phyloP scores from a whole-genome alignment of 2,888 invertebrate species.

The Rhogogaster chlorosoma region DNA sequence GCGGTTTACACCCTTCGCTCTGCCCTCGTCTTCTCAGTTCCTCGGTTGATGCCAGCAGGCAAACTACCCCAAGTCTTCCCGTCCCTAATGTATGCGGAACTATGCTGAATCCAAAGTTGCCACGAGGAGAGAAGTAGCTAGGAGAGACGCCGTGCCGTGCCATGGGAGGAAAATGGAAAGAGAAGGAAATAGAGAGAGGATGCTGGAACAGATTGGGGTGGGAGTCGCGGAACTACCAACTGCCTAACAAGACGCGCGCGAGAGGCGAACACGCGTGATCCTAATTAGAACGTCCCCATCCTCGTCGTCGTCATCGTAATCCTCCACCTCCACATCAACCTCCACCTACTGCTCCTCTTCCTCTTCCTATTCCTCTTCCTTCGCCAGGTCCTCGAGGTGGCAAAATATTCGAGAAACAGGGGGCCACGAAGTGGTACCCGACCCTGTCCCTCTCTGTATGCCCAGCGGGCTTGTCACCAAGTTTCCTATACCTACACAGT shows the following conservation, averaged over 20 bases:
- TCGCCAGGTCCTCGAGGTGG: conserved; percentile 64
- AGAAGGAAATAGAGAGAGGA: conserved; percentile 54
- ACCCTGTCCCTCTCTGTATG: neutral
- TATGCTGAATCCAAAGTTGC: conserved; percentile 75
- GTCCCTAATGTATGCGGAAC: conserved; percentile 77
- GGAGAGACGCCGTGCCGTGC: neutral
- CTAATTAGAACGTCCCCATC: conserved; percentile 73
- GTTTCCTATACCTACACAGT: conserved; percentile 15
- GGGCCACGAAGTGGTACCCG: conserved; percentile 22
- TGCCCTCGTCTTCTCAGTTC: conserved; percentile 48
- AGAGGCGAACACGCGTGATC: conserved; percentile 75
- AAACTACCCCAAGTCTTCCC: conserved; percentile 74
- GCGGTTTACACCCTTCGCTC: conserved; percentile 75
- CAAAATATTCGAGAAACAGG: conserved; percentile 63
- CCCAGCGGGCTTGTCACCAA: conserved; percentile 44
- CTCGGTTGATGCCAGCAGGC: conserved; percentile 64
- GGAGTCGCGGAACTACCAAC: conserved; percentile 47
- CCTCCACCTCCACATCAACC: neutral
- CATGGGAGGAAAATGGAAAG: conserved; percentile 33
- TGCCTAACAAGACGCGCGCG: conserved; percentile 56
- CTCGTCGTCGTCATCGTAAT: conserved; percentile 14
- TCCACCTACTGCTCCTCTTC: neutral
- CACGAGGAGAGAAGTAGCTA: conserved; percentile 54
- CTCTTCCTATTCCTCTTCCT: neutral
- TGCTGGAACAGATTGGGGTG: conserved; percentile 13